Base-by-base conservation (phyloP, 2,797 vertebrate species). In the Sebastes ruberrimus region DNA sequence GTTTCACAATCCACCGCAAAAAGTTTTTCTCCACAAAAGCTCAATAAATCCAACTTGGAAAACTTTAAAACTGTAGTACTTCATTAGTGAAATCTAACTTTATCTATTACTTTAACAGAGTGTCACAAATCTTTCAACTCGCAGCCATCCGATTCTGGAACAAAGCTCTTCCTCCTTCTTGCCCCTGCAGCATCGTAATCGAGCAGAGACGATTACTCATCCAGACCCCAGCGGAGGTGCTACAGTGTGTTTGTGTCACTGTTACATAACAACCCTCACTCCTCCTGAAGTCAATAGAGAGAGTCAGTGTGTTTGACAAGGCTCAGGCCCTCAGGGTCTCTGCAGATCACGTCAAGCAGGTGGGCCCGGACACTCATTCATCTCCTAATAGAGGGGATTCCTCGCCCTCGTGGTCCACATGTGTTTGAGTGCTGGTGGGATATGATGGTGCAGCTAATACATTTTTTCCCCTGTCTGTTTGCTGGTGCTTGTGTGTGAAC, bases 201-300 rank as follows among this genome's bases (percentile, higher is more conserved):
- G 49, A 88, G 55, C 13, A 42, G 30, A 85, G 76, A 63, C 1
- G 13, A 89, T 88, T 87, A 87, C 85, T 91, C 87, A 84, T 86
- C 55, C 72, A 63, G 71, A 73, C 69, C 84, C 85, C 78, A 55
- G 75, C 8, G 49, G 69, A 88, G 66, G 76, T 78, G 62, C 78
- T 71, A 60, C 49, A 72, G 70, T 81, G 73, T n/a, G 62, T 66
- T 75, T 76, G 71, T 88, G 82, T 81, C 57, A 33, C 62, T 72
- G 67, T 92, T 90, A 87, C 83, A 87, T 87, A 91, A 91, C 8
- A 53, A 49, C 18, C 46, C 46, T 20, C 46, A 20, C 7, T 49
- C 46, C 28, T 28, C 13, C 55, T 56, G 53, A 72, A 81, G 64
- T 72, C 49, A 13, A 78, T 9, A 63, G 64, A 63, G 65, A 38